Conservation (phyloP, 2,888 invertebrate species). For the Tipula confusa region DNA sequence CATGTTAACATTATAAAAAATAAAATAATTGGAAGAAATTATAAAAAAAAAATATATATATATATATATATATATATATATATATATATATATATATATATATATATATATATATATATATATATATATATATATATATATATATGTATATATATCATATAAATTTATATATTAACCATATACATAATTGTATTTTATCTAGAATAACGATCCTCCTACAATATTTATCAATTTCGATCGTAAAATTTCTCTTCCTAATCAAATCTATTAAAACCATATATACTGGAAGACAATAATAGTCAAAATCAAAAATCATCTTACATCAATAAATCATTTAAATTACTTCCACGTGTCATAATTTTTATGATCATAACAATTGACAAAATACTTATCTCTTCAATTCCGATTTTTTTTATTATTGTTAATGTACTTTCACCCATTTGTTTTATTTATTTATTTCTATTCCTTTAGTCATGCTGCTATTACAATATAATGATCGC, state of each 20-base stretch:
- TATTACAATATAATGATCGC: not conserved
- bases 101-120: too few relatives aligned
- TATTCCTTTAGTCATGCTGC: not conserved
- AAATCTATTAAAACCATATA: not conserved
- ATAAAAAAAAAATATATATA: too few relatives aligned
- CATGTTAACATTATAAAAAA: too few relatives aligned
- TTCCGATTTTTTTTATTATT: not conserved
- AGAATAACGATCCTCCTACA: not conserved
- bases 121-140: too few relatives aligned
- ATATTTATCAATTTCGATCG: not conserved
- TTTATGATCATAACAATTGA: constrained; percentile 25
- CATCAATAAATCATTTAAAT: not conserved
- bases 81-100: too few relatives aligned
- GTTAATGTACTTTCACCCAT: not conserved
- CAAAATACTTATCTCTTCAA: constrained; percentile 12
- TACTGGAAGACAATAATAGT: not conserved
- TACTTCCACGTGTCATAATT: constrained; percentile 25
- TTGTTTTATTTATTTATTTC: constrained; percentile 13
- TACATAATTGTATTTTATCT: not conserved
- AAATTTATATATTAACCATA: too few relatives aligned
- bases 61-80: too few relatives aligned
- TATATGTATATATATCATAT: too few relatives aligned
- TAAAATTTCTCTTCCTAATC: constrained; percentile 25
- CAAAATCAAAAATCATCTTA: not conserved
- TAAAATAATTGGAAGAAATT: too few relatives aligned